These are phyloP conservation scores for Macrotis lagotis DNA, from an alignment of 2,113 vertebrate species.

Conservation along the genomic window DNA sequence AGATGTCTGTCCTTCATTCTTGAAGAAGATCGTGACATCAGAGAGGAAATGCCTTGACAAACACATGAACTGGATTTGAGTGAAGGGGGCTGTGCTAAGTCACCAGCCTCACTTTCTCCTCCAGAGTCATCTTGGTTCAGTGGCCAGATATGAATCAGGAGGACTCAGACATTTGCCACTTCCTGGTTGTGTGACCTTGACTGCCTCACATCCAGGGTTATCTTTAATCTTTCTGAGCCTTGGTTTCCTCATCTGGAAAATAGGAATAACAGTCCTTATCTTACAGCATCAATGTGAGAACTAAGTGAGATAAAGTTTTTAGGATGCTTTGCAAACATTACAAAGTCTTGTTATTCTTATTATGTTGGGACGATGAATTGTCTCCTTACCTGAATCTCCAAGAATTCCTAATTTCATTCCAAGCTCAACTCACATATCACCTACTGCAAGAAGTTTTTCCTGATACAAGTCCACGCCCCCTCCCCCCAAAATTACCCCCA, in stretches of 20 bases:
- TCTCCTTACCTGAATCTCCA: background rate
- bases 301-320: background rate
- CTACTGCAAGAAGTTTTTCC: background rate
- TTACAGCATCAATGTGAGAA: background rate
- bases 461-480: background rate
- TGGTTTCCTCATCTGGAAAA: background rate
- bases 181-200: too few relatives aligned
- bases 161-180: too few relatives aligned
- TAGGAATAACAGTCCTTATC: background rate
- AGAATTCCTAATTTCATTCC: background rate
- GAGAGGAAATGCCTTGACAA: too few relatives aligned
- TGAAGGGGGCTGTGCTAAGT: too few relatives aligned
- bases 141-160: too few relatives aligned
- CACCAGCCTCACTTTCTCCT: too few relatives aligned
- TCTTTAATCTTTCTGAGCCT: background rate
- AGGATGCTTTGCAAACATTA: background rate
- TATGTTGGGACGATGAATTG: background rate
- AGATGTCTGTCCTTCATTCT: too few relatives aligned
- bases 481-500: background rate
- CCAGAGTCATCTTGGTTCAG: too few relatives aligned
- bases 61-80: too few relatives aligned
- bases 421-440: background rate
- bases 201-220: too few relatives aligned
- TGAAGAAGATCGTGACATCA: too few relatives aligned
- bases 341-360: background rate